Conservation (phyloP, 2,113 vertebrate genomes). For the Blennius ocellaris region DNA sequence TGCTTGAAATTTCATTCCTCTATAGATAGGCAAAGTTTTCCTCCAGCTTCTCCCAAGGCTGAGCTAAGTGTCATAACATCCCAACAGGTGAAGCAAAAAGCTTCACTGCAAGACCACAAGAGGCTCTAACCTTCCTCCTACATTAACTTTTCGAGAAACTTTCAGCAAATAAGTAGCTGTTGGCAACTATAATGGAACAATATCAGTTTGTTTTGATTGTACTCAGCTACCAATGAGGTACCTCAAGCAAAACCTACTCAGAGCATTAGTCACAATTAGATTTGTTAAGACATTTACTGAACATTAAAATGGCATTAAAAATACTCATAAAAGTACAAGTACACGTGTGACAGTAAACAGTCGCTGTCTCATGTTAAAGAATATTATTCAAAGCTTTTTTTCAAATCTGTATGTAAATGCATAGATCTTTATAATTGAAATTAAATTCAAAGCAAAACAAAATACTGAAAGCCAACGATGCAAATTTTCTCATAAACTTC, state of each 20-base stretch:
- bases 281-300: no score
- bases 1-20: slow-evolving; percentile 41
- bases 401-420: slow-evolving; percentile 6
- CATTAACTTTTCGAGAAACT: neutral
- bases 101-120: slow-evolving; percentile 25
- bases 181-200: neutral
- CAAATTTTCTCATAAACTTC: no score
- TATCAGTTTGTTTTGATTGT: no score
- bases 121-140: neutral
- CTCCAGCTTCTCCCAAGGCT: slow-evolving; percentile 11
- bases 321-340: no score
- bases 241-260: no score
- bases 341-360: neutral
- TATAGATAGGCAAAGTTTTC: slow-evolving; percentile 30
- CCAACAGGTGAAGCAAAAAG: neutral
- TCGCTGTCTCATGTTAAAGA: slow-evolving; percentile 3
- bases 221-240: no score
- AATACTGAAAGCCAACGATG: no score
- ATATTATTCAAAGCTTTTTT: neutral
- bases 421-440: neutral
- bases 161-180: neutral
- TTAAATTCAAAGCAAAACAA: neutral
- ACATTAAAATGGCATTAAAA: no score
- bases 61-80: slow-evolving; percentile 16
- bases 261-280: no score